A percentile compares a stretch with the other conserved stretches of the same genome.
Conservation (phyloP, 2,113 vertebrate species). For the Microcebus ravelobensis region DNA sequence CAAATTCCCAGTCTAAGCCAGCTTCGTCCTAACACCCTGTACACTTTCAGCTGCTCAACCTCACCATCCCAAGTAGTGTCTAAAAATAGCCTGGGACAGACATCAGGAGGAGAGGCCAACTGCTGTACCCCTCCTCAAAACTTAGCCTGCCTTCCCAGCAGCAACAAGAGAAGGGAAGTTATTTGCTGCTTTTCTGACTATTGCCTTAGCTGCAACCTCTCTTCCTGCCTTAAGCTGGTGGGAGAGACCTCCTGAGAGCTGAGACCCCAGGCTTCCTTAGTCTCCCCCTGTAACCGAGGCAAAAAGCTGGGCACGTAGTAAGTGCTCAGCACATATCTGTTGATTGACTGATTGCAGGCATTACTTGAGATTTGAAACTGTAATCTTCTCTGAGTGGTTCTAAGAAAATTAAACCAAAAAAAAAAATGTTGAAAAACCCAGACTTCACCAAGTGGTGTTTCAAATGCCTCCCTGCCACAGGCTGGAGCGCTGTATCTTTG, state of each 20-base stretch:
- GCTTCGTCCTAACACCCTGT: neutral
- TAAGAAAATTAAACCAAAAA: conserved; percentile 44
- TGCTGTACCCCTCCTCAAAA: conserved; percentile 57
- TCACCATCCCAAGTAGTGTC: conserved; percentile 31
- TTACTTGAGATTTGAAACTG: conserved; percentile 52
- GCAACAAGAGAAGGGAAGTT: neutral
- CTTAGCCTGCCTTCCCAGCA: conserved; percentile 9
- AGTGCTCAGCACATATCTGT: conserved; percentile 34
- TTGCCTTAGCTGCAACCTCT: neutral
- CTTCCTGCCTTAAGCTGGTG: conserved; percentile 9
- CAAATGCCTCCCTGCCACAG: conserved; percentile 34
- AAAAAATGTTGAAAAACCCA: neutral
- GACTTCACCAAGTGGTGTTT: conserved; percentile 52
- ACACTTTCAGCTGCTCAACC: conserved; percentile 47
- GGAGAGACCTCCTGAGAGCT: neutral
- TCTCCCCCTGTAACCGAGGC: neutral
- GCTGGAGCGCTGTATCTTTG: conserved; percentile 50
- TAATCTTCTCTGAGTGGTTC: conserved; percentile 50
- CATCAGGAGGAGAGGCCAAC: conserved; percentile 12
- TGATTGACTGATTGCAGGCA: conserved; percentile 43
- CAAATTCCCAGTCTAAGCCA: conserved; percentile 3
- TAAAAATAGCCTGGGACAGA: conserved; percentile 51
- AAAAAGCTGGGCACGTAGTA: conserved; percentile 33
- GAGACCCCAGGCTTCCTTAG: neutral
- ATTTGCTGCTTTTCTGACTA: conserved; percentile 2